phyloP scores from a whole-genome alignment of 2,797 vertebrate species.

The Caiman crocodilus region DNA sequence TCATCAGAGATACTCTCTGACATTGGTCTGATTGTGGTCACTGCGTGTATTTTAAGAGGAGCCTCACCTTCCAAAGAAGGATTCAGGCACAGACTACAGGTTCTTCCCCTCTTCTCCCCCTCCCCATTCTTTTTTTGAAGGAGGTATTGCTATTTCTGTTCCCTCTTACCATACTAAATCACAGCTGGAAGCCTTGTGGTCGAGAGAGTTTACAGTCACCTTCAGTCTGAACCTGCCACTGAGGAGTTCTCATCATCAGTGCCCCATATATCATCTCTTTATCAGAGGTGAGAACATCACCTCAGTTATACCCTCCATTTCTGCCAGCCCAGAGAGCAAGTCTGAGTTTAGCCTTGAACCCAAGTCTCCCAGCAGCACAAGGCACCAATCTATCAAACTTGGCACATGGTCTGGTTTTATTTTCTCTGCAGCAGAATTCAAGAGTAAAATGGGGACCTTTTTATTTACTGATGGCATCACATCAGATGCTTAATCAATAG shows the following conservation, averaged over 20 bases:
- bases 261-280: background rate
- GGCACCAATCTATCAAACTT: background rate
- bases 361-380: background rate
- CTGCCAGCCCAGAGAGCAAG: background rate
- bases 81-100: background rate
- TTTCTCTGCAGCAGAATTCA: background rate
- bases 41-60: background rate
- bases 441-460: background rate
- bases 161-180: background rate
- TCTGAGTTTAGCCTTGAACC: background rate
- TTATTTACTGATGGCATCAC: constrained; percentile 30
- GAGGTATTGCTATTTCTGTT: background rate
- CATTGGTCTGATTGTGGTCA: background rate
- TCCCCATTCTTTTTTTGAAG: background rate
- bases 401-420: background rate
- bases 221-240: background rate
- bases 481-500: constrained; percentile 49
- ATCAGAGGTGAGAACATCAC: background rate
- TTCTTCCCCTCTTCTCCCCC: background rate
- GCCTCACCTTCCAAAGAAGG: background rate
- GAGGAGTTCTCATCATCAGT: background rate
- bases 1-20: background rate
- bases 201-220: background rate
- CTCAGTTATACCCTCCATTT: background rate
- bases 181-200: background rate